Evolutionary conservation across 2,888 invertebrate genomes (phyloP).

Genomic region (Latheticus oryzae): DNA sequence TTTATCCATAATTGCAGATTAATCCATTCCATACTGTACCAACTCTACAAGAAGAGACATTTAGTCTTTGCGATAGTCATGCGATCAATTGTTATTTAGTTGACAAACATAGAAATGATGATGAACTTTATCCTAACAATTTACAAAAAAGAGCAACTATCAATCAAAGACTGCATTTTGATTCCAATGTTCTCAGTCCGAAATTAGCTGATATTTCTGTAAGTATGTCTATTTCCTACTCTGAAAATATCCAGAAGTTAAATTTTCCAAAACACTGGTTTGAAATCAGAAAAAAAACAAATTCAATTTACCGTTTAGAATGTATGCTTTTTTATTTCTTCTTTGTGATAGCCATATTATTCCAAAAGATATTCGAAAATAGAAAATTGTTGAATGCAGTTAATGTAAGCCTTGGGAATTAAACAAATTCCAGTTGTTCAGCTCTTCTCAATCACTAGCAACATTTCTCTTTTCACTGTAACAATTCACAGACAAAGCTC

Average conservation of each 20-base stretch:
- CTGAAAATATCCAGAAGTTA: not conserved
- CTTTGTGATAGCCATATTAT: too few relatives aligned
- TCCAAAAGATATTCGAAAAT: too few relatives aligned
- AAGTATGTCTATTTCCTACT: constrained; percentile 5
- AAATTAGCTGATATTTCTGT: constrained; percentile 19
- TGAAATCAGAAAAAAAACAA: too few relatives aligned
- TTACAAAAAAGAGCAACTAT: constrained; percentile 67
- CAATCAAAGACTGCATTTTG: constrained; percentile 70
- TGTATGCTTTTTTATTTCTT: too few relatives aligned
- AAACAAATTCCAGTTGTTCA: too few relatives aligned
- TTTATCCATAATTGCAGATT: constrained; percentile 61
- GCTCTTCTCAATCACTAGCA: too few relatives aligned
- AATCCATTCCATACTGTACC: constrained; percentile 72
- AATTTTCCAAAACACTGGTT: too few relatives aligned
- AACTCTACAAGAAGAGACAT: constrained; percentile 69
- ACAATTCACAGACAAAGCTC: too few relatives aligned
- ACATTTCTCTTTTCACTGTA: too few relatives aligned
- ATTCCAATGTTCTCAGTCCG: constrained; percentile 49
- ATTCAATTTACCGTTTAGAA: too few relatives aligned
- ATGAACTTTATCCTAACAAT: constrained; percentile 70
- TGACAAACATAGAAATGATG: constrained; percentile 69
- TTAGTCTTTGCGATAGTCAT: constrained; percentile 67
- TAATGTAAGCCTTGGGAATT: too few relatives aligned
- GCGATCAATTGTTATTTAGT: constrained; percentile 69
- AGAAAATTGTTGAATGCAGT: too few relatives aligned